Conservation (phyloP, 2,113 vertebrate genomes). For the Danionella cerebrum region DNA sequence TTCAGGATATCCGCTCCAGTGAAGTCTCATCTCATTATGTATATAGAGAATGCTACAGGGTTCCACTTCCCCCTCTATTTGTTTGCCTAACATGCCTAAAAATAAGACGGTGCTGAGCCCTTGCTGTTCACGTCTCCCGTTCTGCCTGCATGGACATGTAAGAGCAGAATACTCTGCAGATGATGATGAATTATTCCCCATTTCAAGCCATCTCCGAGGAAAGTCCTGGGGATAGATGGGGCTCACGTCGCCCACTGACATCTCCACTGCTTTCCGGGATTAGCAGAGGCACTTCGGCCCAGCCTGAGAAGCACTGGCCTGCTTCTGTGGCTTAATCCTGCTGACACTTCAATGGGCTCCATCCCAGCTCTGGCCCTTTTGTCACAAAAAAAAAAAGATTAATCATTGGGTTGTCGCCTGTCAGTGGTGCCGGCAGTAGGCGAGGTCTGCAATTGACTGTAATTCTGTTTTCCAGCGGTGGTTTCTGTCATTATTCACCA, state of each 20-base stretch:
- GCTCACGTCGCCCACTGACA: constrained; percentile 15
- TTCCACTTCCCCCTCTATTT: constrained; percentile 8
- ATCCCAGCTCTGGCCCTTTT: neutral
- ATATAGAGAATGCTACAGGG: constrained; percentile 15
- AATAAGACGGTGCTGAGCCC: constrained; percentile 11
- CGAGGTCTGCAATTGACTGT: constrained; percentile 19
- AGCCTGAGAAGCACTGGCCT: neutral
- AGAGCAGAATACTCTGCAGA: constrained; percentile 16
- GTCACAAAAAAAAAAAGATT: constrained; percentile 21
- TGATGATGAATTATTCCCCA: constrained; percentile 12
- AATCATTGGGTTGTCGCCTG: constrained; percentile 21
- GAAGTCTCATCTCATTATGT: constrained; percentile 28
- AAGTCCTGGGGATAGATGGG: neutral
- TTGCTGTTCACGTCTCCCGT: neutral
- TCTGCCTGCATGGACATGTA: neutral
- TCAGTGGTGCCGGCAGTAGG: neutral
- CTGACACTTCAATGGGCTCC: constrained; percentile 47
- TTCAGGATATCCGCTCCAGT: constrained; percentile 30
- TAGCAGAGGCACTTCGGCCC: constrained; percentile 31
- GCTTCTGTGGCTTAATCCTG: constrained; percentile 43
- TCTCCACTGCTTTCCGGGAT: constrained; percentile 36
- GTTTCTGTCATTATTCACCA: constrained; percentile 28
- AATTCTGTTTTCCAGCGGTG: constrained; percentile 28
- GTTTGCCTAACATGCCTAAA: constrained; percentile 28
- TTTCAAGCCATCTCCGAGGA: neutral